phyloP scores from a whole-genome alignment of 2,797 vertebrate species.

The Tapirus indicus region DNA sequence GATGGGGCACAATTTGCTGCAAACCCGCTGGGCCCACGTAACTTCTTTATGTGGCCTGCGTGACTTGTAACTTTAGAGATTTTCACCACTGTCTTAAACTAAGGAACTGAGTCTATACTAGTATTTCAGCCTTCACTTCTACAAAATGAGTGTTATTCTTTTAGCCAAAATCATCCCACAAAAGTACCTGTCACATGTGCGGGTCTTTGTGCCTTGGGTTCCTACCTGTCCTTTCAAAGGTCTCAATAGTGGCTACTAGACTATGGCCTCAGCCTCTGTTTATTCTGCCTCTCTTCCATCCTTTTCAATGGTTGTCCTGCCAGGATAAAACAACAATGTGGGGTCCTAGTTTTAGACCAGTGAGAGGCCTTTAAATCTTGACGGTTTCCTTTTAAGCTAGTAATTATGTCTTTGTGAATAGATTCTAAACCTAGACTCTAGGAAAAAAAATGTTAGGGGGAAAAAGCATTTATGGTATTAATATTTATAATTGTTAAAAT shows the following conservation, averaged over 20 bases:
- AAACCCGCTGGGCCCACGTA: background rate
- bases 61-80: background rate
- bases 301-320: background rate
- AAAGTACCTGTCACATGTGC: background rate
- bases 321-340: background rate
- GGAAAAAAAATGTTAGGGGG: background rate
- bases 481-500: conserved; percentile 51
- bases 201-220: background rate
- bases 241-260: background rate
- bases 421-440: background rate
- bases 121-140: background rate
- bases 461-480: background rate
- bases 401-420: background rate
- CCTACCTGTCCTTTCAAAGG: background rate
- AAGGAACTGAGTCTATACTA: background rate
- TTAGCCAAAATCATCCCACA: background rate
- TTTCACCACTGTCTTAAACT: background rate
- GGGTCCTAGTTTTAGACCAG: background rate
- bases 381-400: background rate
- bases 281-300: background rate
- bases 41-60: background rate
- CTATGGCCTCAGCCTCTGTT: background rate
- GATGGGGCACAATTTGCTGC: background rate
- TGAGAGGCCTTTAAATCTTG: background rate
- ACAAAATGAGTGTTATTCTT: background rate